Conservation (phyloP, 2,113 vertebrate genomes). For the Nothoprocta pentlandii region DNA sequence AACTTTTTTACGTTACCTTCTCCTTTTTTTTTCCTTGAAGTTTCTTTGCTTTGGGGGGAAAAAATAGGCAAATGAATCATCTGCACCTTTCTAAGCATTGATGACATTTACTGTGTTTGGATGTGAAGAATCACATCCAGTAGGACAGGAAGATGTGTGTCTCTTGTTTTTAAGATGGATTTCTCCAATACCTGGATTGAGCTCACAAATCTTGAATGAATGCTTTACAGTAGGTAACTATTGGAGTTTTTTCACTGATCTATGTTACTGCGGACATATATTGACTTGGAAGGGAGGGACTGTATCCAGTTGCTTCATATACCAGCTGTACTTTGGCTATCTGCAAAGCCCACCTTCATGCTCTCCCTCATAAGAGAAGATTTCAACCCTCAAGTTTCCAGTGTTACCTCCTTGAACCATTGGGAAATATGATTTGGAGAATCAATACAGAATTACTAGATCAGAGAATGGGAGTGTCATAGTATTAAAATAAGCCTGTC, state of each 20-base stretch:
- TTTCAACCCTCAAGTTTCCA: not conserved
- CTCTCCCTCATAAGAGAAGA: not conserved
- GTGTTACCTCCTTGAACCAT: not conserved
- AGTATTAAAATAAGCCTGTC: not conserved
- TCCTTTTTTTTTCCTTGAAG: not conserved
- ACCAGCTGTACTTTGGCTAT: not conserved
- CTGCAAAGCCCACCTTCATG: not conserved
- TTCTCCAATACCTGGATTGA: not conserved
- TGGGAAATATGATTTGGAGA: not conserved
- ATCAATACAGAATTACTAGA: not conserved
- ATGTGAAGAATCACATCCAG: not conserved
- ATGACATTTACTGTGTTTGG: not conserved
- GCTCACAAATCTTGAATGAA: not conserved
- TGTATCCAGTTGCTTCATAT: not conserved
- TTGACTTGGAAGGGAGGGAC: not conserved
- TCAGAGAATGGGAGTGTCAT: not conserved
- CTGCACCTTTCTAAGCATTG: not conserved
- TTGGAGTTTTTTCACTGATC: not conserved
- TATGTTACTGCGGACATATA: not conserved
- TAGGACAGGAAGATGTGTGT: not conserved
- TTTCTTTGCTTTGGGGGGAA: not conserved
- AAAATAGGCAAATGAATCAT: not conserved
- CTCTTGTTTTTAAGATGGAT: not conserved
- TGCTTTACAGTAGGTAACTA: not conserved
- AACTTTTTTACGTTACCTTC: not conserved